Base-by-base conservation (phyloP, 2,797 vertebrate genomes). In the Artibeus jamaicensis region DNA sequence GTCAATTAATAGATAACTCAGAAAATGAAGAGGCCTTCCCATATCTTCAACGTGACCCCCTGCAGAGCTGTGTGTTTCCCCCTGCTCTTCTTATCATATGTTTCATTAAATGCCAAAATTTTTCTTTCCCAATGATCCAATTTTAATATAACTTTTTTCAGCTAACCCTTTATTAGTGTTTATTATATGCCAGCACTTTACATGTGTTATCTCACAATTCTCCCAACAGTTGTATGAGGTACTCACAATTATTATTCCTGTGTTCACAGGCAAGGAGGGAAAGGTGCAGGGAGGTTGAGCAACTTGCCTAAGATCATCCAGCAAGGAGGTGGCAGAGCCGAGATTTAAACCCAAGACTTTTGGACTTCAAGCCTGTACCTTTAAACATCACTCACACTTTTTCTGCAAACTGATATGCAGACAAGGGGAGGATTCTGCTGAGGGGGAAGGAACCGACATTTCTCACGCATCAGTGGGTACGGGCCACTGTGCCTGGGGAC, bases 121-220 rank as follows among this genome's bases (percentile, higher is more conserved):
- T 84, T 46, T 71, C 57, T 74, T 91, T 95, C 29, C 55, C 53
- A 85, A 84, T 42, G 78, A 78, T 67, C 59, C 16, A 44, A 39
- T 96, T 92, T 62, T 71, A 89, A 84, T 32, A 57, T 26, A 76
- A 46, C 21, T 55, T 70, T 79, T 62, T 89, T 89, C 50, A 91
- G n/a, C 50, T 76, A 87, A 70, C 26, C 10, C 87, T 39, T 68
- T 93, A 81, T 57, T 76, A 37, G 34, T 78, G 32, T 86, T 82
- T 57, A 48, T 50, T 88, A 48, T n/a, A 26, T 76, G 12, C 32
- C 62, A 82, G 24, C 44, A 44, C 26, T 86, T 57, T 48, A 26
- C 3, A 29, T 26, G 11, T 39, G 71, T 73, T 44, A 50, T 44
- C 9, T 82, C 32, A 3, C n/a, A 83, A 68, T 67, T 84, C 29